phyloP scores from a whole-genome alignment of 2,113 vertebrate species.

The Gallinago undulata region DNA sequence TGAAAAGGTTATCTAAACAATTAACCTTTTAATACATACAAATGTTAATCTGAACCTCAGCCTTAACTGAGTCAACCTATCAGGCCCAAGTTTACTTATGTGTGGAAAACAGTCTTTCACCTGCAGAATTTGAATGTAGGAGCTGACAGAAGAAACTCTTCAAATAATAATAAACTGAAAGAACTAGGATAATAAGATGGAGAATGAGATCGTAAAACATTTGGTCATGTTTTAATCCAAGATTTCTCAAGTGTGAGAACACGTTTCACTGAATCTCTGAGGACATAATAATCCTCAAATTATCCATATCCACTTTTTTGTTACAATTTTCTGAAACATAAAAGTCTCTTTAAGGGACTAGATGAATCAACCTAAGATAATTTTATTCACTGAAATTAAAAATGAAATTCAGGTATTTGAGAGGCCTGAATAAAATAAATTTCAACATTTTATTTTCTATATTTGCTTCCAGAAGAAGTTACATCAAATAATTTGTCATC shows the following conservation, averaged over 20 bases:
- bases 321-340: not conserved
- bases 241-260: not conserved
- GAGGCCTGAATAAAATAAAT: not conserved
- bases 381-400: not conserved
- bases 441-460: not conserved
- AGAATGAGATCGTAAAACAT: not conserved
- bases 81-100: not conserved
- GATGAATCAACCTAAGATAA: not conserved
- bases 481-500: not conserved
- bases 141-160: not conserved
- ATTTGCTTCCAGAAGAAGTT: not conserved
- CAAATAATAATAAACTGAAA: not conserved
- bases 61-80: not conserved
- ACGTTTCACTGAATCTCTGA: not conserved
- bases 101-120: not conserved
- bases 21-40: not conserved
- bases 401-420: not conserved
- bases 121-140: not conserved
- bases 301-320: not conserved
- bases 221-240: not conserved
- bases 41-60: not conserved
- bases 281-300: not conserved
- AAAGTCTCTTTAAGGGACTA: not conserved
- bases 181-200: not conserved
- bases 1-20: not conserved